Base-by-base conservation (phyloP, 2,113 vertebrate species). In the Trogon melanurus region DNA sequence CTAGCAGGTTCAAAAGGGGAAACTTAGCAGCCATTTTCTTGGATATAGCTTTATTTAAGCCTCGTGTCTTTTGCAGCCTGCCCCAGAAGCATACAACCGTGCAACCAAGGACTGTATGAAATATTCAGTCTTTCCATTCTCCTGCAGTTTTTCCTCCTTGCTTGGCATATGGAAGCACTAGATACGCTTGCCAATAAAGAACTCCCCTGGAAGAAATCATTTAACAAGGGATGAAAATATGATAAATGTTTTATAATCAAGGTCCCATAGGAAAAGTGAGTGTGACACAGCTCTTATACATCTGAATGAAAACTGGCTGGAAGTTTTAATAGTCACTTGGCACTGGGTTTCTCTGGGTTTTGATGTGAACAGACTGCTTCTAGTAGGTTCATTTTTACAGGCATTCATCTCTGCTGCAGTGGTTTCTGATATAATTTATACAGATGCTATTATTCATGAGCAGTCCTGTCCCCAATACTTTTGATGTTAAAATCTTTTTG, bases 171-270 rank as follows among this genome's bases (percentile, higher is more conserved):
- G 94, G 96, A 91, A 88, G 53, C 45, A 13, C 45, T 73, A 65
- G 74, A 48, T 89, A 30, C 6, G 62, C 92, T 72, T 89, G 92
- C 93, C 92, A 94, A 57, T 76, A 34, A 87, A 90, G 82, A 93
- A 26, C 54, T 94, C 94, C 88, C 62, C 71, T 76, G 85, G 66
- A 96, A 93, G 88, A 88, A 79, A 90, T 93, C 34, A 82, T 93
- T 82, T 93, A 93, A 85, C 90, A 90, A 50, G 82, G 71, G 92
- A 75, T 82, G 79, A 90, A 95, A 88, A 85, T 8, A 32, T 91
- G 92, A 91, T 91, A 94, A 95, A 96, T 94, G 79, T 79, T 95
- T 94, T 88, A 83, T 85, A 88, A 91, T 79, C 74, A 65, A 88
- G 54, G 79, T 88, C 85, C 88, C 74, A 36, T 65, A 85, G 85